A percentile compares a stretch with the other conserved stretches of the same genome.
These are phyloP conservation scores for Ahaetulla prasina DNA, from an alignment of 2,113 vertebrate species.

Conservation along the genomic window DNA sequence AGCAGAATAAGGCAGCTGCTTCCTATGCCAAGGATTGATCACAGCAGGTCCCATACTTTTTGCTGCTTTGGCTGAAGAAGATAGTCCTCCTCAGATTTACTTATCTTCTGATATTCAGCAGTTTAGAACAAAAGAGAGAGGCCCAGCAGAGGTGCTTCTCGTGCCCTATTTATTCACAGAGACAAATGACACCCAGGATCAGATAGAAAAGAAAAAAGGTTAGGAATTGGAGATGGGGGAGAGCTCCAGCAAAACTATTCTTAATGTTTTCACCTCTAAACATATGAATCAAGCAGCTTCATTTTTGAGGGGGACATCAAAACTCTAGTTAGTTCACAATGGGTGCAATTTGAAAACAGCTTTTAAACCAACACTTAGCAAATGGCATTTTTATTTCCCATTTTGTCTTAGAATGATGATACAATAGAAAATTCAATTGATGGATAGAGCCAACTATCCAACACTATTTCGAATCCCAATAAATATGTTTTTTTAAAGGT, in stretches of 20 bases:
- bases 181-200: not conserved
- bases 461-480: not conserved
- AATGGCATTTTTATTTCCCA: not conserved
- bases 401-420: no score
- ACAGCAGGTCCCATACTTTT: not conserved
- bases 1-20: not conserved
- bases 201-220: not conserved
- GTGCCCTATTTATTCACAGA: not conserved
- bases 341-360: not conserved
- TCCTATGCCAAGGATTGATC: not conserved
- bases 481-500: not conserved
- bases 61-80: not conserved
- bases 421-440: not conserved
- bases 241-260: not conserved
- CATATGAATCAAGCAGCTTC: not conserved
- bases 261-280: not conserved
- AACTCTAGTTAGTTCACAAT: not conserved
- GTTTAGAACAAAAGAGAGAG: not conserved
- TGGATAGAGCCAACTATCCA: not conserved
- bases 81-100: not conserved
- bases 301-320: not conserved
- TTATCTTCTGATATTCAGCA: not conserved
- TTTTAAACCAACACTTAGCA: not conserved
- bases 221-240: not conserved
- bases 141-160: not conserved